Conservation (phyloP, 2,888 invertebrate species). For the Himalopsyche tibetana region DNA sequence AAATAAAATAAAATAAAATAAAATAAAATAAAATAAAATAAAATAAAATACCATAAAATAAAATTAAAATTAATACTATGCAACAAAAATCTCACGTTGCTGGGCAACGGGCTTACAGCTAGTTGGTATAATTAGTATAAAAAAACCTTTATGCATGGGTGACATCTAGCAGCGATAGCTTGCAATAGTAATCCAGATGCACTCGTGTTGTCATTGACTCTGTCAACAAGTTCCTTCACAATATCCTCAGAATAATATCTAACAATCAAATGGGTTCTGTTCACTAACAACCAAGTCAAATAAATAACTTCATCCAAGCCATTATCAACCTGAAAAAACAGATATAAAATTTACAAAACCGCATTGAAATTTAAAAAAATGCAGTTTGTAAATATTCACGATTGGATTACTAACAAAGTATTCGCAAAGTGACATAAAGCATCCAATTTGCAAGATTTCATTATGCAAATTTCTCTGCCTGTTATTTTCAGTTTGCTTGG, state of each 20-base stretch:
- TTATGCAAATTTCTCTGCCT: constrained; percentile 75
- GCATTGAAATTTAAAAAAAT: neutral
- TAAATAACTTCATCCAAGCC: constrained; percentile 83
- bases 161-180: constrained; percentile 82
- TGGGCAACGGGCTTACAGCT: no score
- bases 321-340: constrained; percentile 79
- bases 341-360: constrained; percentile 35
- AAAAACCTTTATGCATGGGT: constrained; percentile 74
- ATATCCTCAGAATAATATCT: constrained; percentile 81
- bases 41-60: no score
- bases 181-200: constrained; percentile 85
- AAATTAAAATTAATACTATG: no score
- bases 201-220: constrained; percentile 76
- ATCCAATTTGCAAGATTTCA: constrained; percentile 82
- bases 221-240: constrained; percentile 72
- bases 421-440: constrained; percentile 86
- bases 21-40: no score
- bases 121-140: neutral
- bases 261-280: constrained; percentile 83
- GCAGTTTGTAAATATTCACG: constrained; percentile 44
- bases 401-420: constrained; percentile 80
- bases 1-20: no score
- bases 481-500: constrained; percentile 70
- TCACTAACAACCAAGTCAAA: constrained; percentile 86
- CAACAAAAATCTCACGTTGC: no score